phyloP scores from a whole-genome alignment of 2,113 vertebrate species.

The Myiozetetes cayanensis region DNA sequence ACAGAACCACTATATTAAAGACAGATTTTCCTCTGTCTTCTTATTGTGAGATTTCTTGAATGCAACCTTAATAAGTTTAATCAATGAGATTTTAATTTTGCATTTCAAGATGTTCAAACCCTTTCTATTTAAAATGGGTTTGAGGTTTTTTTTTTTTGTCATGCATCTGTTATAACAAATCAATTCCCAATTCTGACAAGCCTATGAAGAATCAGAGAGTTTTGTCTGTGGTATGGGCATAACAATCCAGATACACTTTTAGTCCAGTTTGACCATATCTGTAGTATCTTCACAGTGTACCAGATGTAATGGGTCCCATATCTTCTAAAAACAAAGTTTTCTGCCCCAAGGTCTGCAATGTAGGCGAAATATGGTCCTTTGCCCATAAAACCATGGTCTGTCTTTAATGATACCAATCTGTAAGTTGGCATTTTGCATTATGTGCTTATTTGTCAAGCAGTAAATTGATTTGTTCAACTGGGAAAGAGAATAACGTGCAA shows the following conservation, averaged over 20 bases:
- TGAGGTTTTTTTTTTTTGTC: not conserved
- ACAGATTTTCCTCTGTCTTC: not conserved
- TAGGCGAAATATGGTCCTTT: not conserved
- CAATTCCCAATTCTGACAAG: not conserved
- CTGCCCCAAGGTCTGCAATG: not conserved
- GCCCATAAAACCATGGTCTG: slow-evolving; percentile 27
- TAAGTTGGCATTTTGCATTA: slow-evolving; percentile 59
- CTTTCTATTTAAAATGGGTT: not conserved
- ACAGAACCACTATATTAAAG: not conserved
- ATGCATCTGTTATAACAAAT: not conserved
- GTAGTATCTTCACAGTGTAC: not conserved
- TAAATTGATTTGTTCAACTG: slow-evolving; percentile 62
- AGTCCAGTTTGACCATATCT: not conserved
- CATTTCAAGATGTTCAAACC: not conserved
- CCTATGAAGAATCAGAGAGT: not conserved
- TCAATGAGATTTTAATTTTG: slow-evolving; percentile 17
- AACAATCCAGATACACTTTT: not conserved
- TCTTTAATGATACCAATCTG: slow-evolving; percentile 59
- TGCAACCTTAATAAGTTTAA: not conserved
- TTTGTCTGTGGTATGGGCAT: not conserved
- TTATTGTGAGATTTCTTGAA: not conserved
- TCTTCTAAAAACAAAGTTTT: slow-evolving; percentile 40
- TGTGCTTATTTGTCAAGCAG: slow-evolving; percentile 64
- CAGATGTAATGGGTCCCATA: not conserved
- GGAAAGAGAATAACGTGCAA: slow-evolving; percentile 18